A percentile compares a stretch with the other conserved stretches of the same genome.
Evolutionary conservation across 2,113 vertebrate species (phyloP).

Genomic region (Pygoscelis adeliae): DNA sequence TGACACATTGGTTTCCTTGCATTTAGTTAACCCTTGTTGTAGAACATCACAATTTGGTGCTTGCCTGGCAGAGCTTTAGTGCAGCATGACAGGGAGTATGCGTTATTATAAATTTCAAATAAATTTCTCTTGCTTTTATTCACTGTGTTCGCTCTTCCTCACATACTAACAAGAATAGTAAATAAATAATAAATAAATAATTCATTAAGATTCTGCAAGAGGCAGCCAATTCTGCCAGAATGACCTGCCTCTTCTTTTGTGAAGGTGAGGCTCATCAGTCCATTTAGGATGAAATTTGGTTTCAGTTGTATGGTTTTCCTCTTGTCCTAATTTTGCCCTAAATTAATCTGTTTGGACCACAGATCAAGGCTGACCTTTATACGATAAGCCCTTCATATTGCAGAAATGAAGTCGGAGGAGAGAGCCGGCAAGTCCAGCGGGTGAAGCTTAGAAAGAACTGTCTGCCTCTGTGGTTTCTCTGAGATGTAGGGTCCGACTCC

Average conservation of each 20-base stretch:
- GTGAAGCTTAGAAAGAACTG: neutral
- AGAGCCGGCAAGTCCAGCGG: too few species aligned
- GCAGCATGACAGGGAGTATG: neutral
- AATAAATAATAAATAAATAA: neutral
- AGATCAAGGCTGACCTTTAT: neutral
- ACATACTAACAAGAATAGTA: neutral
- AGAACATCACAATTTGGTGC: neutral
- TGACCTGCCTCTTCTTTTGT: neutral
- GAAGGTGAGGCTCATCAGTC: neutral
- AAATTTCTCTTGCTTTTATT: neutral
- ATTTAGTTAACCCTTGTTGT: neutral
- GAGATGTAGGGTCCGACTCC: neutral
- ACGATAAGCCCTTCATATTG: rapidly evolving
- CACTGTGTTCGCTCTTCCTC: neutral
- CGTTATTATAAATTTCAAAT: neutral
- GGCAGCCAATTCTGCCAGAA: neutral
- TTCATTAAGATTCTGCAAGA: neutral
- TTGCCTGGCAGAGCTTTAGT: neutral
- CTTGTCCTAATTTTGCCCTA: neutral
- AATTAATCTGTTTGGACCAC: neutral
- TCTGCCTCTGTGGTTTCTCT: neutral
- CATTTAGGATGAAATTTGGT: neutral
- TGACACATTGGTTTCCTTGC: neutral
- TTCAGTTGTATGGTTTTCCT: neutral
- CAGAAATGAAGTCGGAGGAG: neutral